Percentiles rank a stretch among this genome's conserved stretches.
Conservation (phyloP, 2,797 vertebrate species). For the Microcaecilia unicolor region DNA sequence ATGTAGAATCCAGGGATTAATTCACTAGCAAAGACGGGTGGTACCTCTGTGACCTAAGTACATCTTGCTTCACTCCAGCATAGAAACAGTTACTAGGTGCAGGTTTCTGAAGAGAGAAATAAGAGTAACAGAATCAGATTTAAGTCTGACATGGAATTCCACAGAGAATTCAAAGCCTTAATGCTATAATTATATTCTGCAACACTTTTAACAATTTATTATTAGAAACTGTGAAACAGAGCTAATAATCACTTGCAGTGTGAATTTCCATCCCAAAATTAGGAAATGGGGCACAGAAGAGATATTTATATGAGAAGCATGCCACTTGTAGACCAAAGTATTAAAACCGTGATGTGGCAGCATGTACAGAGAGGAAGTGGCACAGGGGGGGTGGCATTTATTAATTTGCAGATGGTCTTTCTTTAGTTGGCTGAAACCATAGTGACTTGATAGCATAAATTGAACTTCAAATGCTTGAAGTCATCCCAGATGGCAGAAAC, state of each 20-base stretch:
- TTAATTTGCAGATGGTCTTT: constrained; percentile 52
- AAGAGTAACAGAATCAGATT: not conserved
- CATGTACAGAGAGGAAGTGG: constrained; percentile 29
- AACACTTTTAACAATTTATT: not conserved
- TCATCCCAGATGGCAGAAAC: constrained; percentile 39
- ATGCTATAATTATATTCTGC: not conserved
- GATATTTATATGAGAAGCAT: constrained; percentile 15
- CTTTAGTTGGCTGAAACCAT: constrained; percentile 40
- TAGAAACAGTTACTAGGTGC: not conserved
- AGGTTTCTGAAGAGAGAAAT: not conserved
- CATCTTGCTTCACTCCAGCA: not conserved
- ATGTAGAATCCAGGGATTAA: too few species aligned
- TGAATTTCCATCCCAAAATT: constrained; percentile 8
- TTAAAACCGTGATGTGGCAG: constrained; percentile 5
- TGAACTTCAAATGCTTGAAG: constrained; percentile 37
- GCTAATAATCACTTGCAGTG: not conserved
- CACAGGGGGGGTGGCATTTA: constrained; percentile 41
- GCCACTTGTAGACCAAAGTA: constrained; percentile 19
- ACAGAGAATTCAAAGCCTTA: not conserved
- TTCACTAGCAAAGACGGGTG: too few species aligned
- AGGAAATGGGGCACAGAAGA: not conserved
- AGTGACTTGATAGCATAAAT: constrained; percentile 39
- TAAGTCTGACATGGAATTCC: constrained; percentile 1
- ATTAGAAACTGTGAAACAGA: too few species aligned
- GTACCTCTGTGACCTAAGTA: too few species aligned